Base-by-base conservation (phyloP, 2,888 invertebrate genomes). In the Noctua fimbriata region DNA sequence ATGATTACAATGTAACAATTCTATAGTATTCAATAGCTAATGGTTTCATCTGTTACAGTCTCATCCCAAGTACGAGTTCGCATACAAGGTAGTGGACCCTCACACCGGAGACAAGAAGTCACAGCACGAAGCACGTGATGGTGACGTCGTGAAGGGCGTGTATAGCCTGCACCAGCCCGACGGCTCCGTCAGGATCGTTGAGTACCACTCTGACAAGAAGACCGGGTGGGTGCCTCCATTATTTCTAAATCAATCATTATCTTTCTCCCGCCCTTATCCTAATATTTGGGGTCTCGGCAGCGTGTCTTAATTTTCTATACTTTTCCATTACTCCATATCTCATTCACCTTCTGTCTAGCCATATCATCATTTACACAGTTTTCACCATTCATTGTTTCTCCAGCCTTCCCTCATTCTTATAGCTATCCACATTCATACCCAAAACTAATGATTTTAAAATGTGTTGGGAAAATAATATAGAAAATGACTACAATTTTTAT, bases 101-200 rank as follows among this genome's bases (percentile, higher is more conserved):
- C 97, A 97, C 89, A 97, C 97, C 69, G 92, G 69, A 71, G 87
- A 89, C n/a, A 81, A 89, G 58, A 86, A 80, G 73, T 60, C 60
- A 1, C 60, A 97, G 88, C 93, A 95, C 72, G 97, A 97, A 91
- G 92, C 94, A 83, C 95, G 96, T 78, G 96, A 97, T 92, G 97
- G 97, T 7, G 96, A 97, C 89, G 96, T 95, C 63, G 97, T 97
- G 76, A 96, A 97, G 90, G 97, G 97, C 60, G 73, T 97, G 88
- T 97, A 97, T 92, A 94, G 94, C 71, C 92, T 97, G 73, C 95
- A 96, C 86, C 76, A 87, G 87, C 93, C 96, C 71, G 94, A 94
- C 71, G 95, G 96, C 79, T 94, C 96, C 88, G 84, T 96, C 87
- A 81, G 92, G 69, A 74, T 90, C 69, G 90, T 92, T 24, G 82